Evolutionary conservation across 2,113 vertebrate species (phyloP), one percentile per base, ranked within the genome.

Genomic region (Condylura cristata): DNA sequence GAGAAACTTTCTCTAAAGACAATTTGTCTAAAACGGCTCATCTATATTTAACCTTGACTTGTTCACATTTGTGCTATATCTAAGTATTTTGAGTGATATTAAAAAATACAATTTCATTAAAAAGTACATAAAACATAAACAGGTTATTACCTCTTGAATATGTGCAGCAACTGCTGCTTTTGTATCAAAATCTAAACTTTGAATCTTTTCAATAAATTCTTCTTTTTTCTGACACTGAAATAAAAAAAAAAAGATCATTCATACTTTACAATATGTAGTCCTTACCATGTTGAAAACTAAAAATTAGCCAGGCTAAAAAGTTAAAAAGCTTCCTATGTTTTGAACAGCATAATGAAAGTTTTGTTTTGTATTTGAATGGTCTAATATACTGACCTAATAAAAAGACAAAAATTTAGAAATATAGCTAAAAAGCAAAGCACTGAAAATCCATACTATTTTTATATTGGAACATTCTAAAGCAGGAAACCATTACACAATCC

Each of bases 121-220:
- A 90, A 89, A 88, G n/a, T 28, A 84, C 7, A 79, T 63, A n/a
- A 84, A 80, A 39, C 72, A 30, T 34, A 78, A 39, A 79, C 17
- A 82, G 17, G 63, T 79, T 56, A 79, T 95, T 98, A 99, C 99
- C 99, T 99, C 99, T 98, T 99, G 99, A 97, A 99, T 99, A 98
- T 99, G 99, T 71, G 99, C 98, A 5, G 99, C 99, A 97, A 99
- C 99, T 94, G 99, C 99, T 96, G 99, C 99, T 98, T 99, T 99
- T 89, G 98, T 99, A 98, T 99, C 99, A 98, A 99, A 99, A 98
- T 99, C 99, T 98, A 99, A 98, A 94, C 98, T 98, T 97, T 99
- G 99, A 96, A 99, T 99, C 97, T 98, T 98, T 97, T 99, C 99
- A 87, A 99, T 99, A 97, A 99, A 99, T 94, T 99, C 99, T 98